These are phyloP conservation scores for Myrmophylax atrothorax DNA, from an alignment of 2,113 vertebrate genomes.

Conservation along the genomic window DNA sequence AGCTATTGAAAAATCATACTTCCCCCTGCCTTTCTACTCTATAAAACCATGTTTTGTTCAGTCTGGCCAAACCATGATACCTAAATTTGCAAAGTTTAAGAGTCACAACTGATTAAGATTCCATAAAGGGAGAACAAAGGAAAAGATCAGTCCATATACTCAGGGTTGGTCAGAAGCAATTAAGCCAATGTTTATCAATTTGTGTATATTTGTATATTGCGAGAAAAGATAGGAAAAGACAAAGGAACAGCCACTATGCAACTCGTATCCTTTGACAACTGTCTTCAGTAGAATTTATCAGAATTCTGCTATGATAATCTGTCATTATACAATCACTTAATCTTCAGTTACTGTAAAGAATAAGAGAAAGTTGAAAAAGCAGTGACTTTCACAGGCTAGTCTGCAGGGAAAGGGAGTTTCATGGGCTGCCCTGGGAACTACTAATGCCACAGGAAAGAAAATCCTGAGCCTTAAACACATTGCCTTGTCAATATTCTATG, in stretches of 20 bases:
- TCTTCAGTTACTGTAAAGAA: not conserved
- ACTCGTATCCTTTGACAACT: not conserved
- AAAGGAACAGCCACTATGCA: not conserved
- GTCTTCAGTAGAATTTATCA: not conserved
- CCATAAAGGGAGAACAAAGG: not conserved
- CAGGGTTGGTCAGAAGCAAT: not conserved
- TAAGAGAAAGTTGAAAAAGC: not conserved
- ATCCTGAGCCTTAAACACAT: not conserved
- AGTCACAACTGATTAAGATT: not conserved
- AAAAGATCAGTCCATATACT: not conserved
- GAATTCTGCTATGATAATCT: not conserved
- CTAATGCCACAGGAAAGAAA: not conserved
- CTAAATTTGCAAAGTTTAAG: not conserved
- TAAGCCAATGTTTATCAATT: not conserved
- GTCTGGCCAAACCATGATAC: no score
- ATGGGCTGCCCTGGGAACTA: not conserved
- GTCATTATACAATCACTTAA: not conserved
- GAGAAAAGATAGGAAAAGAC: not conserved
- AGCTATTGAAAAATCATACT: not conserved
- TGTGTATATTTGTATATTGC: accelerated
- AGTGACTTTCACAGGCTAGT: not conserved
- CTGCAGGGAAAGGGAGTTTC: not conserved
- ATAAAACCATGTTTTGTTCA: not conserved
- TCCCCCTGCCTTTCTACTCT: not conserved
- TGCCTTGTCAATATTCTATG: not conserved